phyloP scores from a whole-genome alignment of 30 jellyfish, hydroid and myxozoan species.

The Haliclystus octoradiatus region DNA sequence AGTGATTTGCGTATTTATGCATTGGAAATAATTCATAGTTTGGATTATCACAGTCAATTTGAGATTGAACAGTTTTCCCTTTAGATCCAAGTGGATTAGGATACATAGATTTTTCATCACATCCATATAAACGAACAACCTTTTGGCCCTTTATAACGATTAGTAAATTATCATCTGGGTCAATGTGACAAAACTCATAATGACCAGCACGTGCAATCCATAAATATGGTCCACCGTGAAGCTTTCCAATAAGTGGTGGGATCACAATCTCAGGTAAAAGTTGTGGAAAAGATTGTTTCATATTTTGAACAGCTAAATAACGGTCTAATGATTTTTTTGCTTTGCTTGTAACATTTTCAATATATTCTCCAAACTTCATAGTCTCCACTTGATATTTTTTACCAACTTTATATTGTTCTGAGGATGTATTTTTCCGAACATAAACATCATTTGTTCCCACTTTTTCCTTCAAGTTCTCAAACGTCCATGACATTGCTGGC shows the following conservation, averaged over 20 bases:
- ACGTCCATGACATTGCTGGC: slow-evolving; percentile 87
- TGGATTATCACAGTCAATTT: slow-evolving; percentile 63
- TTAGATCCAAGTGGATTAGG: slow-evolving; percentile 92
- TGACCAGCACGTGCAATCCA: slow-evolving; percentile 85
- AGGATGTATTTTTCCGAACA: slow-evolving; percentile 75
- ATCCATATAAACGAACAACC: slow-evolving; percentile 54
- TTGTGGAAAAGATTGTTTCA: slow-evolving; percentile 86
- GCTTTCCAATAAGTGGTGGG: slow-evolving; percentile 65
- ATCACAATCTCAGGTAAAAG: slow-evolving; percentile 31
- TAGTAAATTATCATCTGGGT: slow-evolving; percentile 87
- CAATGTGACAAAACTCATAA: slow-evolving; percentile 94
- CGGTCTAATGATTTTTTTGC: slow-evolving; percentile 50
- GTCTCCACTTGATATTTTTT: slow-evolving; percentile 77
- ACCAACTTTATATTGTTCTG: slow-evolving; percentile 68
- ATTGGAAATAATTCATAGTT: slow-evolving; percentile 41
- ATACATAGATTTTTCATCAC: slow-evolving; percentile 55
- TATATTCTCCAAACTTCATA: slow-evolving; percentile 63
- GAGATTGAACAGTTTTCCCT: slow-evolving; percentile 90
- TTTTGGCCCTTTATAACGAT: slow-evolving; percentile 65
- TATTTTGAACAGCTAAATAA: slow-evolving; percentile 93
- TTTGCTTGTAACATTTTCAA: slow-evolving; percentile 39
- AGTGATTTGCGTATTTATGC: slow-evolving; percentile 26
- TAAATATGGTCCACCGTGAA: slow-evolving; percentile 91
- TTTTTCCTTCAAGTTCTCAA: slow-evolving; percentile 21
- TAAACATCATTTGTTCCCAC: slow-evolving; percentile 73